Evolutionary conservation across 2,888 invertebrate genomes (phyloP).

Genomic region (Xanthorhoe designata): DNA sequence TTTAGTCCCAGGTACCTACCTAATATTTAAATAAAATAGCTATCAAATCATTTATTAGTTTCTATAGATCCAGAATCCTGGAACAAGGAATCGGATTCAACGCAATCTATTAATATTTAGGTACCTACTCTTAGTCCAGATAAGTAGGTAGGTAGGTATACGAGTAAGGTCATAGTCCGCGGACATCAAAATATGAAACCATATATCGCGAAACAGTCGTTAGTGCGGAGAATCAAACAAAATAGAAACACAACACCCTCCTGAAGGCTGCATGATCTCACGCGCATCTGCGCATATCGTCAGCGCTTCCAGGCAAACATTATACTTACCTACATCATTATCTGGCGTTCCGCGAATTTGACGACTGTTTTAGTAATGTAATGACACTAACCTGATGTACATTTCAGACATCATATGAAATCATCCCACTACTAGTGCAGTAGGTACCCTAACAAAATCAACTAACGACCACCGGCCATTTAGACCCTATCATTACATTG

Average conservation of each 20-base stretch:
- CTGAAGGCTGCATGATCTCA: slow-evolving; percentile 45
- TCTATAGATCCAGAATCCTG: not conserved
- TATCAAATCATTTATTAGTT: not conserved
- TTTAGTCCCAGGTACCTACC: not conserved
- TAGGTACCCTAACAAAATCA: not conserved
- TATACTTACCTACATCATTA: not conserved
- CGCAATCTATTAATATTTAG: no score
- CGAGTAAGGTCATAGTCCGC: not conserved
- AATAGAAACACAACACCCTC: slow-evolving; percentile 15
- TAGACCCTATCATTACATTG: slow-evolving; percentile 6
- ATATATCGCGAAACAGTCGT: not conserved
- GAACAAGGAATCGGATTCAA: not conserved
- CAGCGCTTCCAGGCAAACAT: slow-evolving; percentile 7
- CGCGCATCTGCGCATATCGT: slow-evolving; percentile 45
- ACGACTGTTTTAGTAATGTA: slow-evolving; percentile 18
- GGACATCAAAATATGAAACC: not conserved
- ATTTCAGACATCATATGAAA: not conserved
- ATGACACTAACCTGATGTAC: not conserved
- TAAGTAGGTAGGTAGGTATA: no score
- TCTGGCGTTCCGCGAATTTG: slow-evolving; percentile 11
- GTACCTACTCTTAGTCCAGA: not conserved
- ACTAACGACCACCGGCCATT: not conserved
- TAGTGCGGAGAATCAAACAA: not conserved
- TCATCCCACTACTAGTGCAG: not conserved
- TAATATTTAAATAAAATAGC: no score